A percentile compares a stretch with the other conserved stretches of the same genome.
phyloP scores from a whole-genome alignment of 2,113 vertebrate genomes.

The Erinaceus europaeus region DNA sequence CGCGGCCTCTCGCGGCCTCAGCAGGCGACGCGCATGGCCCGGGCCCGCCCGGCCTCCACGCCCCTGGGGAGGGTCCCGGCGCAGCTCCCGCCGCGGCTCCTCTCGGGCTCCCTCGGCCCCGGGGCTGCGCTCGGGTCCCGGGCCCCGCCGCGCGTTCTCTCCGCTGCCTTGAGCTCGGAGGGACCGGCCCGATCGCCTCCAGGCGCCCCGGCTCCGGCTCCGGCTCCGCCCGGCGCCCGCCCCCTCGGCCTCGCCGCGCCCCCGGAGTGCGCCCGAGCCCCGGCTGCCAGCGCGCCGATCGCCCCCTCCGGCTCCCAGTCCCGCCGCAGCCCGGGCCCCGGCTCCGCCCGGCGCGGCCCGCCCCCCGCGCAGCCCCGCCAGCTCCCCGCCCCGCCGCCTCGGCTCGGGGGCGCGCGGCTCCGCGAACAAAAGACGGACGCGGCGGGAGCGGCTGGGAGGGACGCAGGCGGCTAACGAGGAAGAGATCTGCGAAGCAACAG shows the following conservation, averaged over 20 bases:
- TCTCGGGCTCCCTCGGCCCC: slow-evolving; percentile 24
- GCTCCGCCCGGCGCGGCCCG: slow-evolving; percentile 72
- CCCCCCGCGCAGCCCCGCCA: slow-evolving; percentile 76
- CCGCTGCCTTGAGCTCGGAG: slow-evolving; percentile 46
- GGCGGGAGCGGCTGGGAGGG: slow-evolving; percentile 66
- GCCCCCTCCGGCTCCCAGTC: slow-evolving; percentile 59
- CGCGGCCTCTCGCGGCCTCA: slow-evolving; percentile 62
- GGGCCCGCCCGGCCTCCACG: slow-evolving; percentile 59
- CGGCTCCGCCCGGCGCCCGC: slow-evolving; percentile 73
- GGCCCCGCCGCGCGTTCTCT: slow-evolving; percentile 30
- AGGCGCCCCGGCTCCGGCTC: slow-evolving; percentile 69
- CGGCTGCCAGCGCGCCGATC: slow-evolving; percentile 30
- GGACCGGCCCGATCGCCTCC: slow-evolving; percentile 63
- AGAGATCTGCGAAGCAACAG: slow-evolving; percentile 79
- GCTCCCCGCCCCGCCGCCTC: slow-evolving; percentile 76
- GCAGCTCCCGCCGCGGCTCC: slow-evolving; percentile 15
- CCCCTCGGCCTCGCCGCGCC: slow-evolving; percentile 72
- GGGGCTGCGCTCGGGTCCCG: slow-evolving; percentile 40
- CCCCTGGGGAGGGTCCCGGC: slow-evolving; percentile 37
- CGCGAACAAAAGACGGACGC: slow-evolving; percentile 83
- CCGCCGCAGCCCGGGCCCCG: slow-evolving; percentile 59
- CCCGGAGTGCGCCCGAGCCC: slow-evolving; percentile 50
- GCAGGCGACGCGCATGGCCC: slow-evolving; percentile 60
- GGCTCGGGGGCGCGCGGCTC: slow-evolving; percentile 81
- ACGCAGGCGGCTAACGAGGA: slow-evolving; percentile 46